These are phyloP conservation scores for Phrynocephalus vlangalii DNA, from an alignment of 2,797 vertebrate species.

Conservation along the genomic window DNA sequence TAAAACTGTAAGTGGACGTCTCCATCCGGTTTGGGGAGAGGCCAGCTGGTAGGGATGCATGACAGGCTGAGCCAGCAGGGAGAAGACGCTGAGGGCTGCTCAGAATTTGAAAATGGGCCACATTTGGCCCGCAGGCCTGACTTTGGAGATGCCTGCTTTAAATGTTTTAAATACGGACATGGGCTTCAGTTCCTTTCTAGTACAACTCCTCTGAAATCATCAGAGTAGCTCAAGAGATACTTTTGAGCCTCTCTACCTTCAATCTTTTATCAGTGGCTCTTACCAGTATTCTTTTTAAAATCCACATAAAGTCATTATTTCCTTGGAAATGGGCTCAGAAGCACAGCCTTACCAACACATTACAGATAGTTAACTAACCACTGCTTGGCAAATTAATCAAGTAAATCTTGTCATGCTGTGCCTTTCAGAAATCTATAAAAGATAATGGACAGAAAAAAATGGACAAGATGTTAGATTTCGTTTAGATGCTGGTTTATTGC, in stretches of 20 bases:
- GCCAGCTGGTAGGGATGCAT: no score
- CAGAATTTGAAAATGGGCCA: no score
- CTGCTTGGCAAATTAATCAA: constrained; percentile 63
- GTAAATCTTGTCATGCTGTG: constrained; percentile 46
- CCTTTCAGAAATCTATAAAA: constrained; percentile 54
- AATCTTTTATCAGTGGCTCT: constrained; percentile 48
- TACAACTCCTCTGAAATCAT: constrained; percentile 8
- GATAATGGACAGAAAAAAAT: constrained; percentile 55
- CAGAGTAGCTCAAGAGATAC: constrained; percentile 43
- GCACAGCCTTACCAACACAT: constrained; percentile 43
- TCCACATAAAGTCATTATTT: constrained; percentile 43
- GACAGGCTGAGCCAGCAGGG: no score
- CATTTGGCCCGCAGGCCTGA: no score
- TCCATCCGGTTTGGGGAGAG: no score
- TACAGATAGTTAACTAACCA: constrained; percentile 49
- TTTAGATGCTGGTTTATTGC: constrained; percentile 59
- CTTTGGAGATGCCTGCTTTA: no score
- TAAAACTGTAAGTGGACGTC: no score
- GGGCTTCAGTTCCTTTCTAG: constrained; percentile 35
- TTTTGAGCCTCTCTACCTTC: constrained; percentile 51
- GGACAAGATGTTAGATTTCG: constrained; percentile 54
- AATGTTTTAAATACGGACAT: constrained; percentile 43
- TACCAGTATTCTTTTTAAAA: constrained; percentile 36
- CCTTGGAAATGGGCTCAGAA: constrained; percentile 48
- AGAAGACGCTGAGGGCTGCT: no score